phyloP scores from a whole-genome alignment of 1,140 invertebrate species.

The Lethrus apterus region DNA sequence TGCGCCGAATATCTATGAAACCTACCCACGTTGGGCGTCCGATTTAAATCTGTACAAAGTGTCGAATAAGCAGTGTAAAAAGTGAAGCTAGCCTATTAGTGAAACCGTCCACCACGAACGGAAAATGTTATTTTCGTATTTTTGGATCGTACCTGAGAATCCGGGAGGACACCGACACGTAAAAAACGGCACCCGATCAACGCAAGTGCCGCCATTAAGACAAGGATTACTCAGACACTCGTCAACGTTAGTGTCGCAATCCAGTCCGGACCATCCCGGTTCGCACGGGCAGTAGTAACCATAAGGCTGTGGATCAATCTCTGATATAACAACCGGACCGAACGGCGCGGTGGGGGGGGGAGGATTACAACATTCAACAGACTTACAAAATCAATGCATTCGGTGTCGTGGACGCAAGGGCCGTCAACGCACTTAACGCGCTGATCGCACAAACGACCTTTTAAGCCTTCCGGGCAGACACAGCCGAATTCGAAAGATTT shows the following conservation, averaged over 20 bases:
- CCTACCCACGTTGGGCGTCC: not conserved
- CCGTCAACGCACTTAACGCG: slow-evolving; percentile 44
- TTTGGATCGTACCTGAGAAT: slow-evolving; percentile 53
- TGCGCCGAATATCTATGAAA: too few relatives aligned
- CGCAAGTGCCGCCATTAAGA: slow-evolving; percentile 61
- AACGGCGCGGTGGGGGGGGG: too few relatives aligned
- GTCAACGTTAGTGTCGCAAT: slow-evolving; percentile 52
- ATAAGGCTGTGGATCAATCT: slow-evolving; percentile 39
- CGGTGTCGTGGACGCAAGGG: slow-evolving; percentile 50
- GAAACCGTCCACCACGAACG: too few relatives aligned
- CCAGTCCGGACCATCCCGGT: slow-evolving; percentile 57
- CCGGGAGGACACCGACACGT: slow-evolving; percentile 64
- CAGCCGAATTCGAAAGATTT: slow-evolving; percentile 38
- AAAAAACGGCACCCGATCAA: slow-evolving; percentile 51
- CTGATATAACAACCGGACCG: not conserved
- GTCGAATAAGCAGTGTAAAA: not conserved
- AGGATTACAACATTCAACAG: too few relatives aligned
- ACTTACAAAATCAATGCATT: slow-evolving; percentile 58
- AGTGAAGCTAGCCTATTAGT: slow-evolving; percentile 2
- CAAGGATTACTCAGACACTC: slow-evolving; percentile 54
- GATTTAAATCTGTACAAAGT: not conserved
- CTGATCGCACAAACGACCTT: slow-evolving; percentile 44
- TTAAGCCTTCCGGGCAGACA: slow-evolving; percentile 50
- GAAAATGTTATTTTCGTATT: too few relatives aligned
- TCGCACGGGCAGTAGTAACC: slow-evolving; percentile 68